Conservation (phyloP, 2,888 invertebrate genomes). For the Horisme vitalbata region DNA sequence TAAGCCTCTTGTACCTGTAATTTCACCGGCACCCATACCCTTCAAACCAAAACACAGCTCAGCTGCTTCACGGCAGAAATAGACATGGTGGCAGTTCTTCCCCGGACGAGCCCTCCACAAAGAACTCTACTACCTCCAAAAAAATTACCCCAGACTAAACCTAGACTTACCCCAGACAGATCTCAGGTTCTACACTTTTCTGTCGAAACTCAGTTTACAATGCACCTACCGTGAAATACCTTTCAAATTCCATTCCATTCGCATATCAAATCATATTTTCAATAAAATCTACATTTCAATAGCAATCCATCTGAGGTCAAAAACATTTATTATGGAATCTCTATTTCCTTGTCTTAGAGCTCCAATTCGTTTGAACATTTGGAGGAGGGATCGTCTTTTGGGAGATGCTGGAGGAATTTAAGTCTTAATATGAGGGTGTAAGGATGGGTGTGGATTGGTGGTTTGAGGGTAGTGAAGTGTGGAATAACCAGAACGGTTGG, state of each 20-base stretch:
- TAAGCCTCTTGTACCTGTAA: too few relatives aligned
- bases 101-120: too few relatives aligned
- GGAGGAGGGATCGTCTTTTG: constrained; percentile 6
- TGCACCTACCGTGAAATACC: constrained; percentile 22
- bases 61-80: too few relatives aligned
- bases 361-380: constrained; percentile 33
- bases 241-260: constrained; percentile 33
- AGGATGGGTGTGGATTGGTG: constrained; percentile 35
- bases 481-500: constrained; percentile 57
- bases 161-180: too few relatives aligned
- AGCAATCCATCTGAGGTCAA: constrained; percentile 32
- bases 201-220: background rate
- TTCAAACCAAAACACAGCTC: too few relatives aligned
- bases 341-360: constrained; percentile 29
- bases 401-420: constrained; percentile 19
- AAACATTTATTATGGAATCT: constrained; percentile 24
- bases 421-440: constrained; percentile 31
- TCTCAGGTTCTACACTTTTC: too few relatives aligned
- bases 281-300: constrained; percentile 55
- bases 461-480: constrained; percentile 39
- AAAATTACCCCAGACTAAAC: too few relatives aligned
- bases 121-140: too few relatives aligned
- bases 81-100: too few relatives aligned
- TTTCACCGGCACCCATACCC: too few relatives aligned
- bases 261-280: constrained; percentile 53